Conservation (phyloP, 2,888 invertebrate species). For the Scaptomyza reducta region DNA sequence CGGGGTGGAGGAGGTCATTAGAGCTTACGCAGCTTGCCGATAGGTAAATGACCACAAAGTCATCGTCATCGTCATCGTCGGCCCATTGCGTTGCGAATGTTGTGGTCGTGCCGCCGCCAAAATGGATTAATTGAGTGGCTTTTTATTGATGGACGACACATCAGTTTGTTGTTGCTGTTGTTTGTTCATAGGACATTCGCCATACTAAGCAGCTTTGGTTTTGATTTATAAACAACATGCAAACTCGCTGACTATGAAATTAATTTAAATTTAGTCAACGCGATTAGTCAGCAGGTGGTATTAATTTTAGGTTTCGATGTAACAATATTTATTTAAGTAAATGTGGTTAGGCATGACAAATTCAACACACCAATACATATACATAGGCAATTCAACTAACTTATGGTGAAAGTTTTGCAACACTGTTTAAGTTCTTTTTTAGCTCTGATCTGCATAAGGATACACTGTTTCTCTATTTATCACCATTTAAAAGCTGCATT, state of each 20-base stretch:
- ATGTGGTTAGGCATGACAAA: conserved; percentile 13
- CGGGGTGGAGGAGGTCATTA: conserved; percentile 13
- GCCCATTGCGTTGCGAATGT: conserved; percentile 12
- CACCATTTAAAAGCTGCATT: background rate
- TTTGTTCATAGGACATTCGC: conserved; percentile 44
- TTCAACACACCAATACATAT: background rate
- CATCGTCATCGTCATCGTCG: conserved; percentile 23
- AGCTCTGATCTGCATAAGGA: background rate
- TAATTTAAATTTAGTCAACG: conserved; percentile 18
- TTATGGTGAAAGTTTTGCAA: background rate
- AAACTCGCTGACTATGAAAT: conserved; percentile 39
- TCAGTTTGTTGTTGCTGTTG: conserved; percentile 12
- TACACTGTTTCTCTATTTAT: conserved; percentile 4
- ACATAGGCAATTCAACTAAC: too few species aligned
- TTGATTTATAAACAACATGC: conserved; percentile 42
- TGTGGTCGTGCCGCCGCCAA: conserved; percentile 21
- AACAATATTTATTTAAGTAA: conserved; percentile 21
- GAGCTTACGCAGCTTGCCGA: conserved; percentile 44
- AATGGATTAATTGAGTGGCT: conserved; percentile 50
- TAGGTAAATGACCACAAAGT: conserved; percentile 71
- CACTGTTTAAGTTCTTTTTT: background rate
- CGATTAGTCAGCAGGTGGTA: conserved; percentile 26
- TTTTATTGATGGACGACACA: conserved; percentile 61
- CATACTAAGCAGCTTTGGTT: conserved; percentile 19
- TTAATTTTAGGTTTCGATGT: conserved; percentile 10